Percentiles rank a stretch among this genome's conserved stretches.
phyloP scores from a whole-genome alignment of 2,113 vertebrate species.

The Atractosteus spatula region DNA sequence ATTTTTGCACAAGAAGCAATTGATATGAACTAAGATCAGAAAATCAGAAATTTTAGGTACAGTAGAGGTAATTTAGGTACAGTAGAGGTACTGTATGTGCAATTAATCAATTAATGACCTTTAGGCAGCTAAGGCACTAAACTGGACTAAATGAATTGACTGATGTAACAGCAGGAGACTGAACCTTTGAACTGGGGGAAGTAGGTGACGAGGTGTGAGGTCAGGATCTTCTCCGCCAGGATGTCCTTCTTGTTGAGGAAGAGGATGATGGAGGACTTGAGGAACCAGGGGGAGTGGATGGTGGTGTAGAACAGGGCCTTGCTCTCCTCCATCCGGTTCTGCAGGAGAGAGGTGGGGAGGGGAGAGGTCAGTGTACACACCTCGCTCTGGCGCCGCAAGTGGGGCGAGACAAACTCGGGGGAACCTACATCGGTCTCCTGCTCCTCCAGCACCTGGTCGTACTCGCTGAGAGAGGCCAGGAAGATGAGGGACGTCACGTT shows the following conservation, averaged over 20 bases:
- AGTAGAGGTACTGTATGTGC: too few relatives aligned
- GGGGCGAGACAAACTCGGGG: background rate
- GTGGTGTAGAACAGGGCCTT: conserved; percentile 83
- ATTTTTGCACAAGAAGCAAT: too few relatives aligned
- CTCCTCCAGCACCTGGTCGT: conserved; percentile 84
- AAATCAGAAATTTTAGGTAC: too few relatives aligned
- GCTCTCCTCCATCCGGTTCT: conserved; percentile 90
- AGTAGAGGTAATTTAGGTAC: too few relatives aligned
- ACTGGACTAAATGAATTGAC: too few relatives aligned
- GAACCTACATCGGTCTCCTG: conserved; percentile 70
- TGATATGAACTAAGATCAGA: too few relatives aligned
- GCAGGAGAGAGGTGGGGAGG: background rate
- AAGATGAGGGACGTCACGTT: conserved; percentile 86
- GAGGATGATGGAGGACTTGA: conserved; percentile 78
- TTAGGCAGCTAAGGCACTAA: too few relatives aligned
- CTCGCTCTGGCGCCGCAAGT: background rate
- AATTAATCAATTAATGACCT: too few relatives aligned
- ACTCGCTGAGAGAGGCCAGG: conserved; percentile 86
- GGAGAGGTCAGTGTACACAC: too few relatives aligned
- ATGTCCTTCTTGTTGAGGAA: conserved; percentile 92
- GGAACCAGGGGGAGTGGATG: conserved; percentile 83
- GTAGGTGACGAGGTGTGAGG: conserved; percentile 75
- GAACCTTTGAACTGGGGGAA: conserved; percentile 76
- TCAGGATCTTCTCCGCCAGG: conserved; percentile 78
- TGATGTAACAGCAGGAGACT: background rate